These are phyloP conservation scores for Capromys pilorides DNA, from an alignment of 2,797 vertebrate species.

Conservation along the genomic window DNA sequence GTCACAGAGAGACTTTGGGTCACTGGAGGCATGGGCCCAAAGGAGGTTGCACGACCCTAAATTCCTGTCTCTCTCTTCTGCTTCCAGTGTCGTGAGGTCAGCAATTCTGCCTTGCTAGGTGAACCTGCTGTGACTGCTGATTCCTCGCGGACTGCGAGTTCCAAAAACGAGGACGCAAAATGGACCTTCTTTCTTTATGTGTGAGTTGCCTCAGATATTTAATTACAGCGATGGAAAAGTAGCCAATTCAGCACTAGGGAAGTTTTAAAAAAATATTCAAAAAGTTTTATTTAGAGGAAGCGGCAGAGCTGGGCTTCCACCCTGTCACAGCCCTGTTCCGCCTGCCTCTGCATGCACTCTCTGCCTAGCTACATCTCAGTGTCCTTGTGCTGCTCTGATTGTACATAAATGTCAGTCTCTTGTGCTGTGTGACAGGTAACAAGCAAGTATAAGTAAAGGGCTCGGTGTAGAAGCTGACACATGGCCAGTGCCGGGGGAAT, in stretches of 20 bases:
- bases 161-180: neutral
- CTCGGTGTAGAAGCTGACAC: neutral
- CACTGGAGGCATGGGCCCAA: neutral
- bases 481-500: neutral
- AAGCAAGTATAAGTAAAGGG: neutral
- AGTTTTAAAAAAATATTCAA: neutral
- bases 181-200: too few species aligned
- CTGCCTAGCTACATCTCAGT: neutral
- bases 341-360: neutral
- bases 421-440: neutral
- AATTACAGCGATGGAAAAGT: neutral
- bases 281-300: neutral
- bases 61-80: neutral
- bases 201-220: neutral
- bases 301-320: neutral
- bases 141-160: neutral
- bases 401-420: neutral
- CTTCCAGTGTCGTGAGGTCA: neutral
- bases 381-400: neutral
- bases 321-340: neutral
- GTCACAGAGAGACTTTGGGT: too few species aligned
- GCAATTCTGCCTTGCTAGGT: neutral
- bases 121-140: neutral
- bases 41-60: accelerated
- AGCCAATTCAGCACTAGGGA: neutral